Evolutionary conservation across 2,888 invertebrate species (phyloP), one percentile per base, ranked within the genome.

Genomic region (Merodon equestris): DNA sequence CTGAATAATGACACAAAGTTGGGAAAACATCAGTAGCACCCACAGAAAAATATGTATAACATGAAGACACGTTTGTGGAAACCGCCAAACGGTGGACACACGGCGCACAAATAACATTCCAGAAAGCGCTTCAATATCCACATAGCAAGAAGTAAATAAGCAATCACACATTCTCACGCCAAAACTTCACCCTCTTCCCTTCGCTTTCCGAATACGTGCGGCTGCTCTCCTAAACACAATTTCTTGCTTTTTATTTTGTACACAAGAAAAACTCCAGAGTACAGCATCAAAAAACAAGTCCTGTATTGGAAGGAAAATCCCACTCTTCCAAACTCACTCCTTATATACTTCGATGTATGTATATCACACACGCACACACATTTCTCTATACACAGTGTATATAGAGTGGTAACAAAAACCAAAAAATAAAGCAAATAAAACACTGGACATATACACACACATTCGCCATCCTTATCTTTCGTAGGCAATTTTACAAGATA

Each of bases 121-220:
- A 64, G 53, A 79, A 68, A 79, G 79, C 79, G 79, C 64, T 74
- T 44, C 57, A 54, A 7, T 70, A 68, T 64, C 54, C 48, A 36
- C 17, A 50, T n/a, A 40, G n/a, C 2, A 9, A 40, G 40, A 40
- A 63, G 1, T 40, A 56, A 19, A 19, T n/a, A 48, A n/a, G n/a
- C n/a, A n/a, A n/a, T 42, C 70, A 57, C 51, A 51, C 13, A n/a
- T 47, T 47, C 57, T 36, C 15, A 13, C 12, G 12, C n/a, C n/a
- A 2, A 40, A 18, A 48, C 7, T 27, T 27, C 7, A 4, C 27
- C 27, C 27, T 27, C 27, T 27, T 27, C 27, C n/a, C n/a, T 27
- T 7, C 27, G 27, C 27, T 27, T 27, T 13, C 34, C 19, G 12
- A 47, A 44, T 51, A 44, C 15, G 27, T 27, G 10, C 40, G 27